Base-by-base conservation (phyloP, 2,888 invertebrate species). In the Leptogaster cylindrica region DNA sequence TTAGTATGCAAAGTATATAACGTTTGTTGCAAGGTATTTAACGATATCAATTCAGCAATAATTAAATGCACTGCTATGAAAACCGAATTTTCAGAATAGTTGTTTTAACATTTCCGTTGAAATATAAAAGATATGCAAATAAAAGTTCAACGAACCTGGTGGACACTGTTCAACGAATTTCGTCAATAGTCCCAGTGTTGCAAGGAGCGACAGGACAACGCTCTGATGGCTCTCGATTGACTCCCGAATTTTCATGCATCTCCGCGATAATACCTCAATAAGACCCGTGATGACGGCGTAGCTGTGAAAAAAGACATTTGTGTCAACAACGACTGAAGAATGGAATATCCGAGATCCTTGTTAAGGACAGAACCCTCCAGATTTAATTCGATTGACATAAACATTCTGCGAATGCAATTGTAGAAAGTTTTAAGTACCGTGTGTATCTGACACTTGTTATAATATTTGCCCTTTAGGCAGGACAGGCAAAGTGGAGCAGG, bases 241-340 rank as follows among this genome's bases (percentile, higher is more conserved):
- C 73, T 88, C 88, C 66, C 88, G 85, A 39, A 90, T 88, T 73
- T 87, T 85, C 74, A 86, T 83, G 78, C 89, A 89, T 77, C 88
- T 89, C 70, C 86, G 85, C 16, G 88, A 86, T 58, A 93, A 83
- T 72, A 89, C 87, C 77, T 92, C 93, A 67, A 93, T 87, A n/a
- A 92, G 83, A 25, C 92, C 92, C 51, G 89, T 87, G 74, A 90
- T 88, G 67, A 92, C 89, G 14, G 89, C 84, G 78, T 91, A 93
- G 78, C 93, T 93, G 85, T 10, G 75, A 78, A 64, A 61, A 72
- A 69, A 70, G 67, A 72, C 72, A 73, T 72, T 72, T 73, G 72
- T 73, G 72, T 72, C 70, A 72, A 73, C 68, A 72, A 23, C 20
- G 28, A 48, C 12, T 10, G 18, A 63, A 8, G 18, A 31, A 46